Conservation (phyloP, 1,140 invertebrate genomes). For the Drosophila paulistorum region DNA sequence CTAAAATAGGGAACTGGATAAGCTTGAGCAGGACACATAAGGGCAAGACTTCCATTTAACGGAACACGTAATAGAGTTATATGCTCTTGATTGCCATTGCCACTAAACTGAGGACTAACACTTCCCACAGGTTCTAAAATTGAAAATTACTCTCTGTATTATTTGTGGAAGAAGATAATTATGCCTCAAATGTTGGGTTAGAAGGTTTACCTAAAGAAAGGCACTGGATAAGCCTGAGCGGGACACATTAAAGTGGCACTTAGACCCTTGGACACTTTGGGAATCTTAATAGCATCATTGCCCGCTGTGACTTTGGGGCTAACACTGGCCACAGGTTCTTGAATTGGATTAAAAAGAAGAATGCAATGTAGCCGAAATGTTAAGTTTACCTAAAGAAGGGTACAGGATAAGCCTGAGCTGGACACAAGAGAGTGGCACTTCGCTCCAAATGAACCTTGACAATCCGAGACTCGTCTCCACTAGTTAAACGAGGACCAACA, state of each 20-base stretch:
- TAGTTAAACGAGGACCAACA: slow-evolving; percentile 86
- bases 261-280: slow-evolving; percentile 79
- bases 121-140: slow-evolving; percentile 85
- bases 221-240: slow-evolving; percentile 86
- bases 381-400: slow-evolving; percentile 87
- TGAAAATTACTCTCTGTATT: not conserved
- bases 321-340: slow-evolving; percentile 89
- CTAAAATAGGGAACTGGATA: slow-evolving; percentile 88
- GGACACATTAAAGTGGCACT: slow-evolving; percentile 84
- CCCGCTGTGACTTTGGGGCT: slow-evolving; percentile 87
- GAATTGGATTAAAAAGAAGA: slow-evolving; percentile 11
- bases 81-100: slow-evolving; percentile 69
- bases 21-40: slow-evolving; percentile 87
- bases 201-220: slow-evolving; percentile 84
- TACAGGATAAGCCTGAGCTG: slow-evolving; percentile 88
- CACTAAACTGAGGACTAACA: slow-evolving; percentile 85
- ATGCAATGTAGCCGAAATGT: slow-evolving; percentile 30
- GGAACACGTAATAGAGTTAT: slow-evolving; percentile 69
- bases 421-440: slow-evolving; percentile 85
- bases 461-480: slow-evolving; percentile 79
- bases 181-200: slow-evolving; percentile 57
- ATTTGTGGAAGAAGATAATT: not conserved
- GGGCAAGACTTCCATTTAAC: slow-evolving; percentile 83
- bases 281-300: slow-evolving; percentile 83
- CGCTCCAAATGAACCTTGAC: slow-evolving; percentile 52